These are phyloP conservation scores for Entomyzon cyanotis DNA, from an alignment of 2,113 vertebrate species.

Conservation along the genomic window DNA sequence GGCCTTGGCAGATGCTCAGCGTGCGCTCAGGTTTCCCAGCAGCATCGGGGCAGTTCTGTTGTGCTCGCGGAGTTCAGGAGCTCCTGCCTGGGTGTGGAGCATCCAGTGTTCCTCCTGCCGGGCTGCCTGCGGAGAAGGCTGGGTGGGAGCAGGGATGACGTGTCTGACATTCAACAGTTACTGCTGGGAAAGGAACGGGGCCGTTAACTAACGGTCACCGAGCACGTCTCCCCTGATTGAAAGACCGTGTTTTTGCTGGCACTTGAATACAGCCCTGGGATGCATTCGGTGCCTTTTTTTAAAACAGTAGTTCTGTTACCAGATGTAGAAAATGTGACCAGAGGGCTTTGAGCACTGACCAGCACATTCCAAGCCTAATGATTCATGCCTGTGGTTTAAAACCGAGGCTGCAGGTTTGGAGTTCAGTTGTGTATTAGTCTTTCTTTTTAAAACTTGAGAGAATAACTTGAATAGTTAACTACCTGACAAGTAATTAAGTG, in stretches of 20 bases:
- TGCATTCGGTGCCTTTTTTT: neutral
- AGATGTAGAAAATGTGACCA: neutral
- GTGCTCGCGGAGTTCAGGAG: neutral
- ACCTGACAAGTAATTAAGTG: neutral
- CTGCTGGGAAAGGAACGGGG: neutral
- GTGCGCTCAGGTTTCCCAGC: neutral
- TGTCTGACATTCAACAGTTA: neutral
- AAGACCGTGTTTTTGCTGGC: neutral
- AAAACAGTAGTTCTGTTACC: neutral
- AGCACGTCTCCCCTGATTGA: neutral
- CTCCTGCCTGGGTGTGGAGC: neutral
- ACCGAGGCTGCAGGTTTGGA: neutral
- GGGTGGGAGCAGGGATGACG: neutral
- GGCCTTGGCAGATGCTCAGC: neutral
- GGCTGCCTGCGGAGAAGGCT: neutral
- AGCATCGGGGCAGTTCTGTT: rapidly evolving
- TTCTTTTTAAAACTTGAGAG: neutral
- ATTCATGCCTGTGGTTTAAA: neutral
- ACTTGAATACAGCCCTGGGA: neutral
- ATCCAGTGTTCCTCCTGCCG: neutral
- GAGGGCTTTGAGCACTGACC: neutral
- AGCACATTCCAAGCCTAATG: neutral
- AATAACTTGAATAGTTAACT: neutral
- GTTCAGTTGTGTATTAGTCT: neutral
- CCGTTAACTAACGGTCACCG: neutral